These are phyloP conservation scores for Halocynthia roretzi DNA, from an alignment of 23 tunicate genomes.

Conservation along the genomic window DNA sequence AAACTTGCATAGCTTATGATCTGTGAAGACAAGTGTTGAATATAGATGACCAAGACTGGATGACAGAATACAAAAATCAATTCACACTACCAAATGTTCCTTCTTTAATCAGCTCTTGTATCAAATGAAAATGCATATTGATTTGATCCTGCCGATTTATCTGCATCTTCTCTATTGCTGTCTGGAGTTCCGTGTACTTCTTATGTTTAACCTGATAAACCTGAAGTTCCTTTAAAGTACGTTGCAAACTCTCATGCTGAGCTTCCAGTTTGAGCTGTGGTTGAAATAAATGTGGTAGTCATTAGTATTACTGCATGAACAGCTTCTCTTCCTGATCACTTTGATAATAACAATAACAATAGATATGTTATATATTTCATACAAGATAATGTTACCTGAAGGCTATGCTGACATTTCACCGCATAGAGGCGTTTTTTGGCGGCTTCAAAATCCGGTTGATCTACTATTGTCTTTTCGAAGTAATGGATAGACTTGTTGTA, in stretches of 20 bases:
- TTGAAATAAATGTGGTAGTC: background rate
- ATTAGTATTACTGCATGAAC: background rate
- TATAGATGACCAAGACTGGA: too few relatives aligned
- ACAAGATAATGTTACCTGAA: conserved; percentile 39
- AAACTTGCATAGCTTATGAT: conserved; percentile 51
- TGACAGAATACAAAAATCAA: too few relatives aligned
- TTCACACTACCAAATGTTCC: conserved; percentile 51
- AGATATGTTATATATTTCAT: too few relatives aligned
- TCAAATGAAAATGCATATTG: conserved; percentile 50
- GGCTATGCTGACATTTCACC: conserved; percentile 76
- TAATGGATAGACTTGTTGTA: conserved; percentile 55
- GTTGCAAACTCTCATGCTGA: conserved; percentile 78
- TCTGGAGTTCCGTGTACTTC: conserved; percentile 31
- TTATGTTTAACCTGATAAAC: conserved; percentile 71
- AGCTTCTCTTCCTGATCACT: too few relatives aligned
- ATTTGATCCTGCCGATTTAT: conserved; percentile 28
- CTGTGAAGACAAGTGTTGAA: conserved; percentile 5
- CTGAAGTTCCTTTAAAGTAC: conserved; percentile 76
- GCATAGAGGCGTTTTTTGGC: conserved; percentile 61
- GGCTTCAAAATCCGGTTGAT: conserved; percentile 62
- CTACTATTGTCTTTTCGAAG: conserved; percentile 52
- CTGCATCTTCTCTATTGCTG: conserved; percentile 31
- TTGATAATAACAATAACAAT: too few relatives aligned
- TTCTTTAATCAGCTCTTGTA: conserved; percentile 59
- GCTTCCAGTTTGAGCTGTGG: conserved; percentile 74